A percentile compares a stretch with the other conserved stretches of the same genome.
Evolutionary conservation across 2,888 invertebrate genomes (phyloP).

Genomic region (Lathronympha strigana): DNA sequence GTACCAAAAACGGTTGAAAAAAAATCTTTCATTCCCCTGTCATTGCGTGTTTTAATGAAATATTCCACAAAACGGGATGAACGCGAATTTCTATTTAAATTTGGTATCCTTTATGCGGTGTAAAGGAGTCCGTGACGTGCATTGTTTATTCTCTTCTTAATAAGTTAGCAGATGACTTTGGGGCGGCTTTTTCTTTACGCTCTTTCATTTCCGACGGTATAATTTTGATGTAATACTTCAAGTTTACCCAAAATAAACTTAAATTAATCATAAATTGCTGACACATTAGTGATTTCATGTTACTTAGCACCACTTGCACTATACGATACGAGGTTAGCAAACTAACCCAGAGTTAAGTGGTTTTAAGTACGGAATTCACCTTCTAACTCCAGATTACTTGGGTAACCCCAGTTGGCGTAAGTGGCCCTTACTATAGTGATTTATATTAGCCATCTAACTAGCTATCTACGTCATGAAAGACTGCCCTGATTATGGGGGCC

Average conservation of each 20-base stretch:
- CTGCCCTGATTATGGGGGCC: conserved; percentile 5
- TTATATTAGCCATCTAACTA: neutral
- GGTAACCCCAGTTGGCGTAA: too few species aligned
- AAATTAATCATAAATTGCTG: too few species aligned
- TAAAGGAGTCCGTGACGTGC: conserved; percentile 57
- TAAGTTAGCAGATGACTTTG: conserved; percentile 34
- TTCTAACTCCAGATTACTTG: too few species aligned
- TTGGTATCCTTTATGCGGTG: conserved; percentile 71
- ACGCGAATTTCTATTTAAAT: conserved; percentile 70
- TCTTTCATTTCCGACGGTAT: neutral
- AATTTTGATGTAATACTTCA: neutral
- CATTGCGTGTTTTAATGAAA: conserved; percentile 80
- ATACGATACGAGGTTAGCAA: too few species aligned
- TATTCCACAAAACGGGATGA: conserved; percentile 66
- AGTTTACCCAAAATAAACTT: too few species aligned
- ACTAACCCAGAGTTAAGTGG: too few species aligned
- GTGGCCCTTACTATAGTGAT: neutral
- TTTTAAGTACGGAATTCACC: too few species aligned
- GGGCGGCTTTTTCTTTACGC: conserved; percentile 3
- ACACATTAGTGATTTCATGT: too few species aligned
- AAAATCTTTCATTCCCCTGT: conserved; percentile 74
- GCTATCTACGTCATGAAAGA: neutral
- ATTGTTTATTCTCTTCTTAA: conserved; percentile 46
- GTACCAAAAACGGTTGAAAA: conserved; percentile 62
- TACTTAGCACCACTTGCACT: too few species aligned